Evolutionary conservation across 2,113 vertebrate genomes (phyloP), one percentile per base, ranked within the genome.

Genomic region (Ictidomys tridecemlineatus): DNA sequence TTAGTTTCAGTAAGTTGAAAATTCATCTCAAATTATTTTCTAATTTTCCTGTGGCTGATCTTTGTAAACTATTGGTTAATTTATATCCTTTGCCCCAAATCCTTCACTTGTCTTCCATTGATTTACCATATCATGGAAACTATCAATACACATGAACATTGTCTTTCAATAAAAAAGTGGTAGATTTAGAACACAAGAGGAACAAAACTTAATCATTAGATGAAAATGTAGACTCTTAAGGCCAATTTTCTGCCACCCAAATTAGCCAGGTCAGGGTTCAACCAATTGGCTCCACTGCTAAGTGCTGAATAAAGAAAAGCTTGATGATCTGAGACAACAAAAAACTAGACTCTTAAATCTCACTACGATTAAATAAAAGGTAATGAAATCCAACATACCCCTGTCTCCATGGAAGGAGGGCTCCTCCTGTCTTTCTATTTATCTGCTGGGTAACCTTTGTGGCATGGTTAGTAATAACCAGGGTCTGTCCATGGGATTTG

Each of bases 371-470:
- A 34, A 61, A 24, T 63, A 8, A 51, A 72, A 56, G 26, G 8
- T 67, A 77, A 53, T 8, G 5, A 28, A 83, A 67, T 37, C 14
- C 20, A 61, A 98, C 99, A 97, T 97, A 99, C 99, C 0, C 99
- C 99, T 42, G 99, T 99, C 65, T 99, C 99, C 32, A 99, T 2
- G 98, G 99, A 99, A 99, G 99, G 51, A 99, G 99, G 18, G 99
- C 99, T 94, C 99, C 99, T 85, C 99, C 99, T 98, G 99, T 99
- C 98, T 99, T 99, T 95, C 99, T 99, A 77, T 99, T 99, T 98
- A 99, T 99, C 97, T 99, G 99, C 79, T 99, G 97, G 13, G 98
- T 99, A 26, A 99, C 99, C 98, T 99, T 99, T 26, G 99, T 99
- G 8, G 98, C 98, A 99, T 92, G 0, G 99, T 98, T 98, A 99